Percentiles rank a stretch among this genome's conserved stretches.
phyloP scores from a whole-genome alignment of 2,797 vertebrate genomes.

The Chrosomus eos region DNA sequence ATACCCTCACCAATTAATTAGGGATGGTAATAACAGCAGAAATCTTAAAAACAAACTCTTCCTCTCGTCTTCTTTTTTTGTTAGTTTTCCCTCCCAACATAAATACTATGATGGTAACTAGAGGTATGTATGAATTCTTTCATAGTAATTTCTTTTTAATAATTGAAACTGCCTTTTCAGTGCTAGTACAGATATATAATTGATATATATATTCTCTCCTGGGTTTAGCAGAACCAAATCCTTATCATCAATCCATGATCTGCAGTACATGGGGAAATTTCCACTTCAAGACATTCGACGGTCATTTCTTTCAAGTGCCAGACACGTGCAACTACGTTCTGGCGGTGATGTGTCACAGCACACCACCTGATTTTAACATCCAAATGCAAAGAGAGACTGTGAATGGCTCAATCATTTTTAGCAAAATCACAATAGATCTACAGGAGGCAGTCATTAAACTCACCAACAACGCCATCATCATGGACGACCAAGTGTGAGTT shows the following conservation, averaged over 20 bases:
- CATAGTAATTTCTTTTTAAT: too few relatives aligned
- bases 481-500: constrained; percentile 78
- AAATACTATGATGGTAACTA: too few relatives aligned
- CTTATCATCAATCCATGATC: constrained; percentile 60
- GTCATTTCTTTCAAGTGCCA: constrained; percentile 75
- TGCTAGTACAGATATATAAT: background rate
- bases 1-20: too few relatives aligned
- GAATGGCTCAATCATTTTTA: constrained; percentile 59
- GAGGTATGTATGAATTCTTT: too few relatives aligned
- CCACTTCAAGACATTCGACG: constrained; percentile 78
- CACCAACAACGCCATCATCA: constrained; percentile 63
- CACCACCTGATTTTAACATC: constrained; percentile 71
- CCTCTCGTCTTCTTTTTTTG: too few relatives aligned
- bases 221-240: constrained; percentile 46
- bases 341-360: constrained; percentile 64
- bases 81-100: too few relatives aligned
- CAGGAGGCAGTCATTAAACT: constrained; percentile 74
- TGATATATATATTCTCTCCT: background rate
- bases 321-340: constrained; percentile 75
- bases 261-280: constrained; percentile 85
- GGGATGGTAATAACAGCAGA: too few relatives aligned
- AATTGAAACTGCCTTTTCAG: too few relatives aligned
- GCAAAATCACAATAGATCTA: constrained; percentile 70
- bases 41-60: too few relatives aligned
- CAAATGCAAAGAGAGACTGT: too few relatives aligned